These are phyloP conservation scores for Halcyon smyrnensis DNA, from an alignment of 2,797 vertebrate genomes.

Conservation along the genomic window DNA sequence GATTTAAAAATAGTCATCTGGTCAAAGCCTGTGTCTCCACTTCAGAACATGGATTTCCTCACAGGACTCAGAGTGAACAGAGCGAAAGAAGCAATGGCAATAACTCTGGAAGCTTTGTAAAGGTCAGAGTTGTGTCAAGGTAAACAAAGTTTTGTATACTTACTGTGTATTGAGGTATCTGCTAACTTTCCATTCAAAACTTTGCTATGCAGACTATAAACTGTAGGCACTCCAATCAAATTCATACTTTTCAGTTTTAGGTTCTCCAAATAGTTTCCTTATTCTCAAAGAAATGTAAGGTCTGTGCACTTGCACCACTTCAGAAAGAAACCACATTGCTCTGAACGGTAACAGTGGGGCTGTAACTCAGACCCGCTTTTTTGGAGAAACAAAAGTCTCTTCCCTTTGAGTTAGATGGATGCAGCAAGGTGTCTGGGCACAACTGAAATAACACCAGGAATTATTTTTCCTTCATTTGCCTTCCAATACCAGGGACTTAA, in stretches of 20 bases:
- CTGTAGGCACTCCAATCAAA: background rate
- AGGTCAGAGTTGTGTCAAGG: fast-evolving
- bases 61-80: background rate
- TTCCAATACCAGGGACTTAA: background rate
- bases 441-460: background rate
- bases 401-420: background rate
- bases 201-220: background rate
- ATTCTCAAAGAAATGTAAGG: background rate
- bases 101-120: too few relatives aligned
- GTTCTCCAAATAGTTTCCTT: background rate
- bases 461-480: background rate
- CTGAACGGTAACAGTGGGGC: fast-evolving
- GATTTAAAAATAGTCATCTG: background rate
- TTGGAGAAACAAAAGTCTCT: background rate
- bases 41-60: background rate
- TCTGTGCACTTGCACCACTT: background rate
- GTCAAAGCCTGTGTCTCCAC: background rate
- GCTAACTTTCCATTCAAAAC: background rate
- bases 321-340: background rate
- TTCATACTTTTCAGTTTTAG: background rate
- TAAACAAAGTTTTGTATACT: background rate
- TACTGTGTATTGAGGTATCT: background rate
- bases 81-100: background rate
- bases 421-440: background rate
- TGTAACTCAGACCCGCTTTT: background rate